Base-by-base conservation (phyloP, 2,113 vertebrate species). In the Sterrhoptilus dennistouni region DNA sequence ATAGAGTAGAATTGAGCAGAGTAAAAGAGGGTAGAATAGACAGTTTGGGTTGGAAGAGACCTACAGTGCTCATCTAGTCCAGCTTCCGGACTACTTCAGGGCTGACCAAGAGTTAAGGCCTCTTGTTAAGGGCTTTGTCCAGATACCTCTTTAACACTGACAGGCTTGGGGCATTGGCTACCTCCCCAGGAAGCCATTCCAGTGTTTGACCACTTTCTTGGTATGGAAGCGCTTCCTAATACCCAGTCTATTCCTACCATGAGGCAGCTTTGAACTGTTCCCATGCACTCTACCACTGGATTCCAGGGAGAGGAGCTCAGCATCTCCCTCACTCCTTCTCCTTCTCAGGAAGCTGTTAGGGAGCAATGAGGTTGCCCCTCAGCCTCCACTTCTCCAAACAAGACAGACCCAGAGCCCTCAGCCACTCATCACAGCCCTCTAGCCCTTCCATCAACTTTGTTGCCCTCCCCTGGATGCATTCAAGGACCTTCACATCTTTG, bases 191-290 rank as follows among this genome's bases (percentile, higher is more conserved):
- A 42, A 50, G 21, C 11, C 66, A 9, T 33, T 50, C 21, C 44
- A 65, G 22, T 65, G 15, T 57, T 36, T 74, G 52, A 36, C 5
- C 25, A 15, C 50, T 40, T 35, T 15, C 38, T 29, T 28, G 27
- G 18, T 27, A 13, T 6, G 36, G 18, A 44, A 57, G 6, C 7
- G 14, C 22, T 50, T 57, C 68, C 86, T 50, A 28, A 36, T 28
- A n/a, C 5, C 42, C 68, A 57, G 11, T 40, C 66, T 56, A 7
- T 71, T 80, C 9, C 66, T 72, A 9, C 31, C 0, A 0, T 12
- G 35, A 35, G 31, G 59, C 50, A 64, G 22, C 18, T 81, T 28
- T 65, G 68, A 89, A 28, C 36, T 14, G 24, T 15, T 79, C n/a
- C 65, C n/a, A 33, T 8, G 22, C 25, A 47, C 35, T 15, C 54